Evolutionary conservation across 1,140 invertebrate genomes (phyloP), one percentile per base, ranked within the genome.

Genomic region (Oedothorax gibbosus): DNA sequence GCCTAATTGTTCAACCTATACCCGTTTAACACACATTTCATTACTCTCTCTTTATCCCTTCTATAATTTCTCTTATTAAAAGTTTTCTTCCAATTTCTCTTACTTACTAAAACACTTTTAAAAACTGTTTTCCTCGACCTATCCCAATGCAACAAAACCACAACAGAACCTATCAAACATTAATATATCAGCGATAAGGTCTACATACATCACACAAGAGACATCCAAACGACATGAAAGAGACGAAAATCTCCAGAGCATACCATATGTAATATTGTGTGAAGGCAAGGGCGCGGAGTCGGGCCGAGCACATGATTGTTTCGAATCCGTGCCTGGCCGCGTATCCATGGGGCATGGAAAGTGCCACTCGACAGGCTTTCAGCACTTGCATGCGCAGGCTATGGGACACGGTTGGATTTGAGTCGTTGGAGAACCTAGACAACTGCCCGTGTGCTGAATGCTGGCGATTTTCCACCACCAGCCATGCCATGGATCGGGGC

Each of bases 401-500:
- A 12, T 51, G 51, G 0, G 56, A n/a, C 18, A 81, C 35, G 7
- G 69, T 20, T 7, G 76, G 21, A 4, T 20, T 60, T 7, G 18
- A n/a, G 7, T 81, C 62, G 20, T 68, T 71, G 10, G 62, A 53
- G 50, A 86, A 77, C 56, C 79, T 62, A 3, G 71, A 51, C 51
- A 86, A 15, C 20, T 76, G 71, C 14, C 54, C 57, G 7, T 86
- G 86, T 7, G 87, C 80, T 12, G 65, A 62, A 3, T 69, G 62
- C 51, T 81, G 68, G 57, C 80, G 84, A 15, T 85, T 80, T 64
- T 87, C 86, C 3, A 78, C 62, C 35, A 86, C 81, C 14, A 87
- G 68, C 87, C 87, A 88, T 2, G 86, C 73, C 11, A 86, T 66
- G 4, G 87, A 88, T 14, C 65, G 69, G 12, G 87, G 87, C 2